A percentile compares a stretch with the other conserved stretches of the same genome.
Evolutionary conservation across 2,113 vertebrate species (phyloP).

Genomic region (Sceloporus tristichus): DNA sequence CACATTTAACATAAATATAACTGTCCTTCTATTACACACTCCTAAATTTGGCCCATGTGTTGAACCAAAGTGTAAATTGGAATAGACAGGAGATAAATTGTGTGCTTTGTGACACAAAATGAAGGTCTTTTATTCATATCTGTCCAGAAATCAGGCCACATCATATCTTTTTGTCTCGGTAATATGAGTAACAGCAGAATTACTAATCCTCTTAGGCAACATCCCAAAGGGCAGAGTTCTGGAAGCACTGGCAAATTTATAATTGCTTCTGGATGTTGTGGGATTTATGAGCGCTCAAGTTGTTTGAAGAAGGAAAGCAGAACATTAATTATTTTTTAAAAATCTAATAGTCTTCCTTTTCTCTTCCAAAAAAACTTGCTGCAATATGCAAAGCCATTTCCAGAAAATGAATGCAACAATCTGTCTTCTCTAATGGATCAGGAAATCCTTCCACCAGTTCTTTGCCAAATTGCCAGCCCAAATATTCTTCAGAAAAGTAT

Average conservation of each 20-base stretch:
- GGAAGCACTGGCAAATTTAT: not conserved
- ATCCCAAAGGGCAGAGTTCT: not conserved
- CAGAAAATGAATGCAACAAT: not conserved
- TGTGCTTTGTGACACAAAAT: not conserved
- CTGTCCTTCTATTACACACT: not conserved
- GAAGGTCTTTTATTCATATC: not conserved
- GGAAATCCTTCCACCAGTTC: not conserved
- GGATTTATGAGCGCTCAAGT: not conserved
- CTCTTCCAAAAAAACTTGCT: not conserved
- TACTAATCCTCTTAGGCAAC: not conserved
- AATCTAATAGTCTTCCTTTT: not conserved
- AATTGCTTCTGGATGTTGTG: conserved; percentile 4
- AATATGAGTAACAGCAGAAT: not conserved
- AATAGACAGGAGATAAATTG: not conserved
- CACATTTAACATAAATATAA: not conserved
- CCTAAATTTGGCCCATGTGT: not conserved
- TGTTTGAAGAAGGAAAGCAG: not conserved
- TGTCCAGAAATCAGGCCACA: not conserved
- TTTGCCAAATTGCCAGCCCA: not conserved
- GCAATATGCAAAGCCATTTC: not conserved
- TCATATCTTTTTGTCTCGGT: not conserved
- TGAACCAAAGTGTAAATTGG: not conserved
- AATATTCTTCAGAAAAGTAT: not conserved
- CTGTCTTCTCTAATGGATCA: conserved; percentile 1
- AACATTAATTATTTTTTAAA: not conserved